phyloP scores from a whole-genome alignment of 2,797 vertebrate species.

The Macrochelys suwanniensis region DNA sequence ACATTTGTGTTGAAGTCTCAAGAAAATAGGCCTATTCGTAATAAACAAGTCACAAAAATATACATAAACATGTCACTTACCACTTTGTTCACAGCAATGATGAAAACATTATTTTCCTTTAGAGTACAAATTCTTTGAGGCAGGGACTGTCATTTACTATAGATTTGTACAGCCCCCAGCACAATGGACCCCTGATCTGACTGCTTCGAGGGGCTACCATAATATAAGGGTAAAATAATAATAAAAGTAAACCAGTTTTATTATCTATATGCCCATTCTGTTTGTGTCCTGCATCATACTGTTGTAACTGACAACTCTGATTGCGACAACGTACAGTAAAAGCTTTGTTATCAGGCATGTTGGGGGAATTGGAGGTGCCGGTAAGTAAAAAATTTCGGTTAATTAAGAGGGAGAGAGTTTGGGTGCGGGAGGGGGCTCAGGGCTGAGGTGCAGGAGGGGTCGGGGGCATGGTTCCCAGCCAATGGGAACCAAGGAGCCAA shows the following conservation, averaged over 20 bases:
- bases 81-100: background rate
- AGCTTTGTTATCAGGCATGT: too few relatives aligned
- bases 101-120: background rate
- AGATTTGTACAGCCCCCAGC: background rate
- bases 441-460: too few relatives aligned
- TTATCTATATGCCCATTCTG: background rate
- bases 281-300: rapidly evolving
- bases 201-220: background rate
- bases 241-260: background rate
- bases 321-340: background rate
- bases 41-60: background rate
- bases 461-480: too few relatives aligned
- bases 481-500: too few relatives aligned
- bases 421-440: too few relatives aligned
- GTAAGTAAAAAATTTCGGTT: too few relatives aligned
- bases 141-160: background rate
- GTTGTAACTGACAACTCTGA: background rate
- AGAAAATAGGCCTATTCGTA: background rate
- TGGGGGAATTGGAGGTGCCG: too few relatives aligned
- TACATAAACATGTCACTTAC: background rate
- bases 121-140: conserved; percentile 23
- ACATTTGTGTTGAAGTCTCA: background rate
- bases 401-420: too few relatives aligned
- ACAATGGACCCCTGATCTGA: background rate
- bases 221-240: background rate